These are phyloP conservation scores for Neodiprion lecontei DNA, from an alignment of 1,140 invertebrate species.

Conservation along the genomic window DNA sequence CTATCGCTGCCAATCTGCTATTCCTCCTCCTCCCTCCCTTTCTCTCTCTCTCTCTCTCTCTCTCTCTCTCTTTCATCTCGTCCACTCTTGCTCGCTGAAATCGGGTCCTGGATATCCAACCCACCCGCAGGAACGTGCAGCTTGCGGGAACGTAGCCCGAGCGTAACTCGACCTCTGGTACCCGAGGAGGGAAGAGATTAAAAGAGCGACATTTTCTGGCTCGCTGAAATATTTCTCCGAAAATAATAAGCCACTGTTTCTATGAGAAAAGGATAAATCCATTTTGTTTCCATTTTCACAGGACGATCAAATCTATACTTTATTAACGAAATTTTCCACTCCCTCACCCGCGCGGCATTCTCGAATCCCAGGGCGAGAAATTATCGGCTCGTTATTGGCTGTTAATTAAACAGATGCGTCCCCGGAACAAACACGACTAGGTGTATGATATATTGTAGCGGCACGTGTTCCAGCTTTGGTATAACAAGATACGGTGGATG, in stretches of 20 bases:
- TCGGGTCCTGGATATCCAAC: neutral
- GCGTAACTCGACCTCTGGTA: neutral
- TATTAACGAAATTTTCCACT: too few relatives aligned
- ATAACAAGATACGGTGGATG: neutral
- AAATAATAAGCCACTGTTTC: neutral
- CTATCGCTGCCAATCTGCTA: slow-evolving; percentile 41
- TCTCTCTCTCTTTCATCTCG: neutral
- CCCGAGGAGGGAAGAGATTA: neutral
- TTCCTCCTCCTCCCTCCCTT: slow-evolving; percentile 5
- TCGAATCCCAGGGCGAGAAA: neutral
- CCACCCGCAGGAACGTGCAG: neutral
- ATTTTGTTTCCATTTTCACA: too few relatives aligned
- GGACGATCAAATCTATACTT: too few relatives aligned
- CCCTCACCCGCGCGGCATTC: neutral
- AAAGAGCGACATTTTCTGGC: neutral
- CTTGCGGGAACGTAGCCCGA: neutral
- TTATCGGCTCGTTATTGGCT: neutral
- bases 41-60: slow-evolving; percentile 24
- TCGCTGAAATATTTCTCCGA: neutral
- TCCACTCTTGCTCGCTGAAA: slow-evolving; percentile 12
- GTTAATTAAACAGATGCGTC: neutral
- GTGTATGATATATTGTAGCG: neutral
- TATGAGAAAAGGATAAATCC: too few relatives aligned
- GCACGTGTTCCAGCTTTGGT: neutral
- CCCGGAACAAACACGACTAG: neutral